Evolutionary conservation across 1,140 invertebrate genomes (phyloP).

Genomic region (Nebria ingens): DNA sequence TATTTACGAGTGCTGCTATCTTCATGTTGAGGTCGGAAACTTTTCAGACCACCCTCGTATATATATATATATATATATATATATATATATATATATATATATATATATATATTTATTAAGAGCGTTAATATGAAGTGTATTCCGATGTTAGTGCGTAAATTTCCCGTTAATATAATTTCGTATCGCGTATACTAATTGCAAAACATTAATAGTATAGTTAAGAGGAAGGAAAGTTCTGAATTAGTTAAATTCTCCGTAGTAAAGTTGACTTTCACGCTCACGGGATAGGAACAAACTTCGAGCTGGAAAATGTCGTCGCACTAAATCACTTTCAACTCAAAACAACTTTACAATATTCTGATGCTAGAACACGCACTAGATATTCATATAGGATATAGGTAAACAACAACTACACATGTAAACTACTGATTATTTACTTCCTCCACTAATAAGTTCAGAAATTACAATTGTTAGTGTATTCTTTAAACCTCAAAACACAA

Average conservation of each 20-base stretch:
- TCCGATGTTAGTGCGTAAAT: neutral
- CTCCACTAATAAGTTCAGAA: too few relatives aligned
- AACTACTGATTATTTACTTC: too few relatives aligned
- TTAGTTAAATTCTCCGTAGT: neutral
- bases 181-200: neutral
- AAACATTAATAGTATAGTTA: neutral
- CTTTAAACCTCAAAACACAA: too few relatives aligned
- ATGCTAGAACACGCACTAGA: too few relatives aligned
- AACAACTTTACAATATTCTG: too few relatives aligned
- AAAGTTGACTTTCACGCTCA: neutral
- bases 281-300: neutral
- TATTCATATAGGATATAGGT: too few relatives aligned
- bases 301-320: neutral
- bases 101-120: neutral
- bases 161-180: neutral
- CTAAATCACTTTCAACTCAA: neutral
- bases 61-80: neutral
- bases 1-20: too few relatives aligned
- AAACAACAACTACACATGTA: too few relatives aligned
- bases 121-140: too few relatives aligned
- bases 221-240: neutral
- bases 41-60: too few relatives aligned
- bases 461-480: too few relatives aligned
- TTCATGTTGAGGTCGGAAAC: too few relatives aligned
- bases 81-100: slow-evolving; percentile 1